Conservation (phyloP, 2,888 invertebrate species). For the Liodrosophila aerea region DNA sequence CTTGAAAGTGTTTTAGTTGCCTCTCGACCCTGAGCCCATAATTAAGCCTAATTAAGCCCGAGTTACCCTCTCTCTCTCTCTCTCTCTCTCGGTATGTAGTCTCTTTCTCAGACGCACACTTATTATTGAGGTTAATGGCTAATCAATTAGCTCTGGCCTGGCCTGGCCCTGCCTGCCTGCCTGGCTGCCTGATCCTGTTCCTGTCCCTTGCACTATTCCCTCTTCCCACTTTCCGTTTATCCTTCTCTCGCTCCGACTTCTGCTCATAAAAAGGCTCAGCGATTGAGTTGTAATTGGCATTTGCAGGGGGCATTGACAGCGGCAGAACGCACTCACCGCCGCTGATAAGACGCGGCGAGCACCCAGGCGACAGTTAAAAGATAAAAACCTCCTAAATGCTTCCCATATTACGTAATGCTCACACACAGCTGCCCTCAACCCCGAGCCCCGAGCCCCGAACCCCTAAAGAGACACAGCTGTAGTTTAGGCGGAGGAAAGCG, state of each 20-base stretch:
- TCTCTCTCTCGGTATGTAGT: conserved; percentile 16
- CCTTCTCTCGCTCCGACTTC: background rate
- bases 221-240: background rate
- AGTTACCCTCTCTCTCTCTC: conserved; percentile 6
- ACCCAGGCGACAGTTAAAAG: conserved; percentile 18
- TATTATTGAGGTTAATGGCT: conserved; percentile 73
- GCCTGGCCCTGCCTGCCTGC: conserved; percentile 25
- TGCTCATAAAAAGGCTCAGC: conserved; percentile 37
- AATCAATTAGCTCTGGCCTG: conserved; percentile 63
- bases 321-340: conserved; percentile 13
- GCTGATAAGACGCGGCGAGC: conserved; percentile 27
- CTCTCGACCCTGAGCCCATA: conserved; percentile 53
- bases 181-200: conserved; percentile 2
- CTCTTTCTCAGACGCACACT: conserved; percentile 24
- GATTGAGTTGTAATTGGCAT: conserved; percentile 71
- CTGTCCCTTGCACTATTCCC: background rate
- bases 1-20: conserved; percentile 64
- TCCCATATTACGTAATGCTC: conserved; percentile 40
- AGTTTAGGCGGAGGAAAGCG: background rate
- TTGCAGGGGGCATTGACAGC: conserved; percentile 26
- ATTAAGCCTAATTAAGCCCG: conserved; percentile 73
- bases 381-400: conserved; percentile 11
- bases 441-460: too few relatives aligned
- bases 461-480: background rate
- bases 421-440: background rate